Conservation (phyloP, 2,888 invertebrate species). For the Drosophila colorata region DNA sequence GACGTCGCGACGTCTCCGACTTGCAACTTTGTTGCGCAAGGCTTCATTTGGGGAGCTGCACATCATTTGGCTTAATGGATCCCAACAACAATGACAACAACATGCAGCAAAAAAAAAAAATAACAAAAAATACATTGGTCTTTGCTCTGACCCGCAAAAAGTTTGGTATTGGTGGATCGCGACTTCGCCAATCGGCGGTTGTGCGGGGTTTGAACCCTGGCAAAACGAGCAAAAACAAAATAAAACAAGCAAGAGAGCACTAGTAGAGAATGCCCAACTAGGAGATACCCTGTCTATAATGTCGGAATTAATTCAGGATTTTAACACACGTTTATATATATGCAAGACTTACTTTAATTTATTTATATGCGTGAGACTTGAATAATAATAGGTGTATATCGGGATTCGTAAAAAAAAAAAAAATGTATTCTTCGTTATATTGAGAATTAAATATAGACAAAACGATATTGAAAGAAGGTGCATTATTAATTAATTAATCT, state of each 20-base stretch:
- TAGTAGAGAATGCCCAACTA: neutral
- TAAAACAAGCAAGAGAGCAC: neutral
- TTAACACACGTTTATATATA: neutral
- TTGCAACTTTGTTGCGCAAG: conserved; percentile 66
- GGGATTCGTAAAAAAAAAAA: no score
- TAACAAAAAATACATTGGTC: conserved; percentile 7
- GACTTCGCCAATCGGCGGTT: conserved; percentile 4
- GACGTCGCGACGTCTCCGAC: conserved; percentile 8
- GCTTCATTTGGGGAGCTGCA: conserved; percentile 55
- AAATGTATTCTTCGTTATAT: no score
- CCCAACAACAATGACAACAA: conserved; percentile 37
- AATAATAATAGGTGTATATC: no score
- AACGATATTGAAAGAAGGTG: no score
- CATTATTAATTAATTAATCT: no score
- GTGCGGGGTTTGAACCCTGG: neutral
- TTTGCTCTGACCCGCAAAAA: conserved; percentile 49
- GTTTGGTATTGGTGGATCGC: conserved; percentile 20
- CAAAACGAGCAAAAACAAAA: neutral
- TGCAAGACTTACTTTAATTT: neutral
- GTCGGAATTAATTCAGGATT: neutral
- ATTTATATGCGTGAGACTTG: neutral
- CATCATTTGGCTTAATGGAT: conserved; percentile 74
- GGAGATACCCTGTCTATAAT: neutral
- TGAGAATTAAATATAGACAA: no score
- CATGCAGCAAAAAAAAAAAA: neutral